These are phyloP conservation scores for Tragelaphus scriptus DNA, from an alignment of 2,113 vertebrate genomes.

Conservation along the genomic window DNA sequence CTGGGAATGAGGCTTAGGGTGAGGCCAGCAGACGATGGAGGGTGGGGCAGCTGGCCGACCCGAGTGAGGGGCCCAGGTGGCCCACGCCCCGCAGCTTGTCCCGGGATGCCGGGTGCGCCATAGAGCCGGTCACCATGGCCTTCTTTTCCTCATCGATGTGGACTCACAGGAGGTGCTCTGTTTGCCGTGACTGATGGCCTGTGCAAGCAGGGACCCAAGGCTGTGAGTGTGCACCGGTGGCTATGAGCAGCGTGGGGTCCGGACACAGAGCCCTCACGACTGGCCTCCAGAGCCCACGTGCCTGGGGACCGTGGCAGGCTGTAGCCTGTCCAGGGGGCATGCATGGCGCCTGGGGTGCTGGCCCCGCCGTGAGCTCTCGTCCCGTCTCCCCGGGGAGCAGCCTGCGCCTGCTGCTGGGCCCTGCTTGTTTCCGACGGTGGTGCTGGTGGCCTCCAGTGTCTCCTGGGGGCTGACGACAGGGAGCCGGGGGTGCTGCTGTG, in stretches of 20 bases:
- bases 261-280: not conserved
- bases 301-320: rapidly evolving
- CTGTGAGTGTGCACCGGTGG: not conserved
- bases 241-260: not conserved
- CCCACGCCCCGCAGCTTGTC: rapidly evolving
- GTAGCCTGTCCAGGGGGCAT: rapidly evolving
- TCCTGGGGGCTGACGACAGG: not conserved
- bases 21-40: not conserved
- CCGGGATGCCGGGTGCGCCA: rapidly evolving
- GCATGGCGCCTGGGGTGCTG: not conserved
- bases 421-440: rapidly evolving
- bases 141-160: not conserved
- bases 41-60: not conserved
- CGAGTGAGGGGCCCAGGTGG: rapidly evolving
- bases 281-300: not conserved
- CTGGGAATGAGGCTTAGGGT: not conserved
- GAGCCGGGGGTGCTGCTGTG: no score
- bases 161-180: rapidly evolving
- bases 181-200: rapidly evolving
- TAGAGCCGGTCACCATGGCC: rapidly evolving
- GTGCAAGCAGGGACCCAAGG: not conserved
- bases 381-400: not conserved
- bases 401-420: rapidly evolving
- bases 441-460: not conserved
- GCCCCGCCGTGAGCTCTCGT: not conserved